Evolutionary conservation across 1,140 invertebrate genomes (phyloP).

Genomic region (Schlechtendalia chinensis): DNA sequence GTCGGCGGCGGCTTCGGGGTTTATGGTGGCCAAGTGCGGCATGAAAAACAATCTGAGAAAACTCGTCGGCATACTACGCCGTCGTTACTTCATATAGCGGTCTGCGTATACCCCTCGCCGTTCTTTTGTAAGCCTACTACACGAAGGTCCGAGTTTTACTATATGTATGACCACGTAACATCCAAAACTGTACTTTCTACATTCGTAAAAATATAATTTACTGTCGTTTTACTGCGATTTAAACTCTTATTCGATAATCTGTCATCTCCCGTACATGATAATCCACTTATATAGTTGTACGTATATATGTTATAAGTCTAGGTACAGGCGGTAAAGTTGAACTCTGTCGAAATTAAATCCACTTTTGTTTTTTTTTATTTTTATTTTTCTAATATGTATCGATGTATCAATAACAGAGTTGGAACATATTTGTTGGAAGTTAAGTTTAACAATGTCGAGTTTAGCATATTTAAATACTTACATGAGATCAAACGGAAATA

Average conservation of each 20-base stretch:
- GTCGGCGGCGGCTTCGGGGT: constrained; percentile 10
- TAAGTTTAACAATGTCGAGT: no score
- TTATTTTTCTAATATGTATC: no score
- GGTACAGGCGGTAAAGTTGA: no score
- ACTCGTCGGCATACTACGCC: constrained; percentile 6
- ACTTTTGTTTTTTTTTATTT: no score
- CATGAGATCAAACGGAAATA: no score
- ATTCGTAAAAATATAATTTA: constrained; percentile 8
- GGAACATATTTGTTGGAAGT: no score
- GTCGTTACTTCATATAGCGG: not conserved
- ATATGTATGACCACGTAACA: not conserved
- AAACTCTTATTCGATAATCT: constrained; percentile 4
- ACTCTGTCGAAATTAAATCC: no score
- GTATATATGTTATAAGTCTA: not conserved
- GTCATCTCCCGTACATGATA: constrained; percentile 16
- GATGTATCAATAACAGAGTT: no score
- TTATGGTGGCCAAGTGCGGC: not conserved
- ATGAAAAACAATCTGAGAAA: constrained; percentile 41
- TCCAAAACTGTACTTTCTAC: not conserved
- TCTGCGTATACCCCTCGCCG: not conserved
- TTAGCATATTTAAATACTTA: no score
- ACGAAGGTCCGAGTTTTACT: not conserved
- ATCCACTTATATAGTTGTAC: not conserved
- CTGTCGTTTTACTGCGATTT: constrained; percentile 1
- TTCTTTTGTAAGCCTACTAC: not conserved